These are phyloP conservation scores for Mus musculus DNA, from an alignment of 2,113 vertebrate species.

Conservation along the genomic window DNA sequence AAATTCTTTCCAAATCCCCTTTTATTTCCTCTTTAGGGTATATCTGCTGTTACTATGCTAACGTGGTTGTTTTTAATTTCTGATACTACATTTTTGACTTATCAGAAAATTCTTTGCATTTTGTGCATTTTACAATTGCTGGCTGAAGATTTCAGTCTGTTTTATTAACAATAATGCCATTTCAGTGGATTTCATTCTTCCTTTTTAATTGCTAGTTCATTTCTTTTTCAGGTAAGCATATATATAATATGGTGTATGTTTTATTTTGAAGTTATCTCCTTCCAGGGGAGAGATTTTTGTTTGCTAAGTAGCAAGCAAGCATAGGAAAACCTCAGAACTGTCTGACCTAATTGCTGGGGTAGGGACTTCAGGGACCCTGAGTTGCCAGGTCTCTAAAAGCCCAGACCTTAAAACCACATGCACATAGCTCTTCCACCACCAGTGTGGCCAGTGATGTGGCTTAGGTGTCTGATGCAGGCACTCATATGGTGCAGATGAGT, in stretches of 20 bases:
- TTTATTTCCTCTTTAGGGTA: background rate
- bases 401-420: background rate
- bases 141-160: background rate
- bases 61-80: background rate
- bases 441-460: background rate
- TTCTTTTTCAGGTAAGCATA: background rate
- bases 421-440: background rate
- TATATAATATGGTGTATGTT: background rate
- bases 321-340: background rate
- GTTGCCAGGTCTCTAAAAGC: background rate
- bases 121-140: background rate
- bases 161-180: background rate
- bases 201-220: background rate
- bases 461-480: background rate
- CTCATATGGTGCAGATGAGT: too few relatives aligned
- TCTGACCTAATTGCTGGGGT: background rate
- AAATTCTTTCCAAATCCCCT: background rate
- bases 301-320: background rate
- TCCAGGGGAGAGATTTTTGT: background rate
- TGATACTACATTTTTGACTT: background rate
- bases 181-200: background rate
- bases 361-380: background rate
- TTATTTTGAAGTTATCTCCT: too few relatives aligned
- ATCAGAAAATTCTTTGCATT: background rate
- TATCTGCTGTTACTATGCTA: background rate